Evolutionary conservation across 2,113 vertebrate species (phyloP).

Genomic region (Onychostruthus taczanowskii): DNA sequence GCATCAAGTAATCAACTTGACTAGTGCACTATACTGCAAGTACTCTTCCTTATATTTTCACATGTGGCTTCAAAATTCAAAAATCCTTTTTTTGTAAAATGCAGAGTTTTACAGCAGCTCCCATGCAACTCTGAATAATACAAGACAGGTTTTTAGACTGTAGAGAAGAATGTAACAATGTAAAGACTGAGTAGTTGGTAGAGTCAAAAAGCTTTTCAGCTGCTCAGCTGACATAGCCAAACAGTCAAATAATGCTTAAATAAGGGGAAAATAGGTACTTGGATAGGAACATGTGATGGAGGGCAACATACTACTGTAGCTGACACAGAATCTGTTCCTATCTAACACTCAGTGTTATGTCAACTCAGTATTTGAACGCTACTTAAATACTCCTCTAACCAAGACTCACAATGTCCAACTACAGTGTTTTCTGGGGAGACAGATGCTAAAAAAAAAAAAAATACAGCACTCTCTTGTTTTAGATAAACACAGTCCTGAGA

Average conservation of each 20-base stretch:
- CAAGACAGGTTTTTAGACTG: background rate
- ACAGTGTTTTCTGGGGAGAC: background rate
- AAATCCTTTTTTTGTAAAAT: background rate
- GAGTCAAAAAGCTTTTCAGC: background rate
- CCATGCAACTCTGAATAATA: background rate
- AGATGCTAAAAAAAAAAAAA: background rate
- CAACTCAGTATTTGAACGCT: background rate
- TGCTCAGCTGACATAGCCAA: background rate
- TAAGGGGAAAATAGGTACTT: background rate
- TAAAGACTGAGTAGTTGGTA: background rate
- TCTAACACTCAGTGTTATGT: background rate
- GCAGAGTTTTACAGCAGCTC: background rate
- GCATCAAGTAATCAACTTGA: background rate
- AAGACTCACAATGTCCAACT: background rate
- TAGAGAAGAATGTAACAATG: background rate
- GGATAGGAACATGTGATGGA: background rate
- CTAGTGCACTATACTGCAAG: background rate
- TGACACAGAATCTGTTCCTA: background rate
- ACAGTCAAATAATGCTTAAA: background rate
- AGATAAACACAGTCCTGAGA: background rate
- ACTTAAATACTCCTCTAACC: background rate
- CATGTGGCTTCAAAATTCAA: background rate
- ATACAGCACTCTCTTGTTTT: background rate
- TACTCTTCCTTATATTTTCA: background rate
- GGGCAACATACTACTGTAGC: background rate